Base-by-base conservation (phyloP, 2,888 invertebrate species). In the Cryptosula pallasiana region DNA sequence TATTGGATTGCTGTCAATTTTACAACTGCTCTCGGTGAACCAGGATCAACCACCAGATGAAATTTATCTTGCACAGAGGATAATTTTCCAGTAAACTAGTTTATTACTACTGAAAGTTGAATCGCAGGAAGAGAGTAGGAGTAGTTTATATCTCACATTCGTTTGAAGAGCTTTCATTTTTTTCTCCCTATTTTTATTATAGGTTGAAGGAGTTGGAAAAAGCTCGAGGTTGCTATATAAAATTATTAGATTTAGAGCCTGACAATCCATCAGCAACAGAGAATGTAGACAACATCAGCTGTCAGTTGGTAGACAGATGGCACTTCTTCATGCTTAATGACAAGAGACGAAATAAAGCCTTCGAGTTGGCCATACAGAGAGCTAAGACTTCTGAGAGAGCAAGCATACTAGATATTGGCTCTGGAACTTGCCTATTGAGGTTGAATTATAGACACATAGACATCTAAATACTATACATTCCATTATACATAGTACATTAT, bases 311-410 rank as follows among this genome's bases (percentile, higher is more conserved):
- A 58, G 90, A 91, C 74, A 85, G 92, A 71, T 93, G 93, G 92
- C 92, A 93, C 82, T 92, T 90, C 82, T 86, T 90, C 73, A 93
- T 93, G 92, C 83, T 93, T 34, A 93, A 93, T 85, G 92, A 93
- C 81, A 86, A 83, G 73, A 81, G 83, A 25, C 86, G 93, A 58
- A 93, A 93, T 84, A 81, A 86, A 72, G 87, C 89, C 0, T 93
- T 90, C 80, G 85, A 86, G 72, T 81, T 84, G 71, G 92, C 92
- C 0, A 90, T 93, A 74, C 79, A 80, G 25, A 85, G 87, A 72
- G 87, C 86, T 74, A 81, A 91, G 1, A 81, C 83, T 1, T 78
- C 83, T 35, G 87, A 88, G 23, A 86, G 84, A 75, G 87, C 88
- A 71, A 86, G 84, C 74, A 89, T 92, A 23, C 82, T 92, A 54